Percentiles rank a stretch among this genome's conserved stretches.
These are phyloP conservation scores for Puntigrus tetrazona DNA, from an alignment of 2,113 vertebrate genomes.

Conservation along the genomic window DNA sequence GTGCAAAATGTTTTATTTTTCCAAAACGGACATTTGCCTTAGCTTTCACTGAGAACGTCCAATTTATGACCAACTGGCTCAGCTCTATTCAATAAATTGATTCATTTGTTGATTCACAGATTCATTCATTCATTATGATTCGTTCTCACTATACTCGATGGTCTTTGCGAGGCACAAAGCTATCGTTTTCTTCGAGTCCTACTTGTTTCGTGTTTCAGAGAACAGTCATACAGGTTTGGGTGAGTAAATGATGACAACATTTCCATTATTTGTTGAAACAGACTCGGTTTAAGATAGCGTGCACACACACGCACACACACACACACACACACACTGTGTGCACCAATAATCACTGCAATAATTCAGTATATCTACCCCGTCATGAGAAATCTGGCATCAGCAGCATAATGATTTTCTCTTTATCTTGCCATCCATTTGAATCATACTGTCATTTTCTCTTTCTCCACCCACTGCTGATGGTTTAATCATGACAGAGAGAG, in stretches of 20 bases:
- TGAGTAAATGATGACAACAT: background rate
- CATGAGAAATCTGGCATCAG: slow-evolving; percentile 1
- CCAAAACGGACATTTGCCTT: no score
- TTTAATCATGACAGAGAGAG: background rate
- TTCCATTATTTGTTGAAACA: background rate
- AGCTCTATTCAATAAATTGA: background rate
- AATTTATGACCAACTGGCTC: background rate
- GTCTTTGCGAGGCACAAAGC: background rate
- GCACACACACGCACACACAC: background rate
- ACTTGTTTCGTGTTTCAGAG: background rate
- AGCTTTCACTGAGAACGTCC: no score
- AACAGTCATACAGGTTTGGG: background rate
- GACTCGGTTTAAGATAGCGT: background rate
- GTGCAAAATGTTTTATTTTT: no score
- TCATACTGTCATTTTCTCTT: background rate
- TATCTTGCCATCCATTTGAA: slow-evolving; percentile 14
- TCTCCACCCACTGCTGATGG: slow-evolving; percentile 14
- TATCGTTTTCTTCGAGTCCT: background rate
- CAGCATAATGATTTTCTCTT: slow-evolving; percentile 12
- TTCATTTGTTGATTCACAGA: background rate
- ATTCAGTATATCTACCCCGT: background rate
- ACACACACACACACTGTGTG: background rate
- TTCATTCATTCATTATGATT: background rate
- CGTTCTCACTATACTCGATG: background rate
- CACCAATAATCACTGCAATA: background rate